Evolutionary conservation across 2,113 vertebrate genomes (phyloP).

Genomic region (Salvelinus alpinus): DNA sequence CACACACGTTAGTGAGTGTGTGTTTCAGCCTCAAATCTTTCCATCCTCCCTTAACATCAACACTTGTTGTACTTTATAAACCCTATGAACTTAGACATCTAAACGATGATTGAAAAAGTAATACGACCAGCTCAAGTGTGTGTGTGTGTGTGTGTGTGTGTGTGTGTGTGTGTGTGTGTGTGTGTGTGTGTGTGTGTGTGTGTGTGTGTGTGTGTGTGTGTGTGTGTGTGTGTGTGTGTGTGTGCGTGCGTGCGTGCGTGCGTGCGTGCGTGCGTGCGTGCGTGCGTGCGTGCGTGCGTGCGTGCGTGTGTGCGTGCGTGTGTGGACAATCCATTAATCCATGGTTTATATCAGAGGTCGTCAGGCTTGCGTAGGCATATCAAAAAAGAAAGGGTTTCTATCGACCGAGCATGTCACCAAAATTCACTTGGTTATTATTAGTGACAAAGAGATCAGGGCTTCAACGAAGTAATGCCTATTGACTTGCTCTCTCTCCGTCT

Average conservation of each 20-base stretch:
- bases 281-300: not conserved
- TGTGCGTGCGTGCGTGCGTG: not conserved
- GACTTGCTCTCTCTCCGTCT: not conserved
- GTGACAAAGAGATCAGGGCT: not conserved
- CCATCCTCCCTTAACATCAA: too few relatives aligned
- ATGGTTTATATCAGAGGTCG: not conserved
- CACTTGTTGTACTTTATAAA: too few relatives aligned
- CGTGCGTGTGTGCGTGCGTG: not conserved
- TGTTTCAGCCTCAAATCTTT: too few relatives aligned
- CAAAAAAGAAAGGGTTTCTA: not conserved
- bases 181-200: not conserved
- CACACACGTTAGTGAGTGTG: not conserved
- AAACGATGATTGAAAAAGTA: too few relatives aligned
- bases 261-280: not conserved
- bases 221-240: not conserved
- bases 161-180: not conserved
- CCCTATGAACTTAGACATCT: too few relatives aligned
- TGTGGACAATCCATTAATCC: slow-evolving; percentile 3
- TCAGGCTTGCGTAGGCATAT: not conserved
- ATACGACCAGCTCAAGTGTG: not conserved
- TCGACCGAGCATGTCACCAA: not conserved
- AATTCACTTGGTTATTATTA: slow-evolving; percentile 5
- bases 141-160: not conserved
- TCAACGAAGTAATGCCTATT: not conserved
- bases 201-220: not conserved